Evolutionary conservation across 2,888 invertebrate genomes (phyloP).

Genomic region (Drosophila austrosaltans): DNA sequence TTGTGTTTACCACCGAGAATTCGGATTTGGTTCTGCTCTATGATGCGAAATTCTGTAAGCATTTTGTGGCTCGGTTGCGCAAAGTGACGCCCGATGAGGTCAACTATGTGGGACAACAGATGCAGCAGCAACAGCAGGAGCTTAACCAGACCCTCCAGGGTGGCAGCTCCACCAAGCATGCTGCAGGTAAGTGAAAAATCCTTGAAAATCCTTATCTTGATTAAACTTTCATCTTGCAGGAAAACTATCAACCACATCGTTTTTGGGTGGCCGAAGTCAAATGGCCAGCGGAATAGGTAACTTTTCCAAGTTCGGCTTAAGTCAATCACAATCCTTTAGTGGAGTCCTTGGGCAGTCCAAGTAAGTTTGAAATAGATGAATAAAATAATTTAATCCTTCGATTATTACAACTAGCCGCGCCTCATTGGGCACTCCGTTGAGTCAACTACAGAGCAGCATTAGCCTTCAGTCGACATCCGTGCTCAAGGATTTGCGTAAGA

Average conservation of each 20-base stretch:
- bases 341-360: slow-evolving; percentile 77
- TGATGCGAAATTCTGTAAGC: slow-evolving; percentile 90
- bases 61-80: slow-evolving; percentile 92
- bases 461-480: slow-evolving; percentile 80
- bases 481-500: slow-evolving; percentile 83
- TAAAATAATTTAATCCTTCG: not conserved
- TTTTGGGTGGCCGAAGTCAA: slow-evolving; percentile 67
- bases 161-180: slow-evolving; percentile 72
- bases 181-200: slow-evolving; percentile 59
- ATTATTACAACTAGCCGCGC: slow-evolving; percentile 72
- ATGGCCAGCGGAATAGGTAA: slow-evolving; percentile 65
- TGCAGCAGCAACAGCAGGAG: slow-evolving; percentile 83
- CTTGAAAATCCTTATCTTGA: slow-evolving; percentile 43
- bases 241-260: slow-evolving; percentile 35
- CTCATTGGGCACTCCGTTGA: slow-evolving; percentile 78
- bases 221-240: slow-evolving; percentile 59
- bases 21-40: slow-evolving; percentile 93
- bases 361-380: slow-evolving; percentile 52
- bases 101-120: slow-evolving; percentile 85
- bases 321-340: slow-evolving; percentile 76
- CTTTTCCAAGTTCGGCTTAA: slow-evolving; percentile 70
- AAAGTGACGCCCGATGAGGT: slow-evolving; percentile 90
- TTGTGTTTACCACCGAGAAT: slow-evolving; percentile 90
- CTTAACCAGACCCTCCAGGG: slow-evolving; percentile 64
- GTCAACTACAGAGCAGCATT: slow-evolving; percentile 81